These are phyloP conservation scores for Aphelocoma californica DNA, from an alignment of 2,797 vertebrate genomes.

Conservation along the genomic window DNA sequence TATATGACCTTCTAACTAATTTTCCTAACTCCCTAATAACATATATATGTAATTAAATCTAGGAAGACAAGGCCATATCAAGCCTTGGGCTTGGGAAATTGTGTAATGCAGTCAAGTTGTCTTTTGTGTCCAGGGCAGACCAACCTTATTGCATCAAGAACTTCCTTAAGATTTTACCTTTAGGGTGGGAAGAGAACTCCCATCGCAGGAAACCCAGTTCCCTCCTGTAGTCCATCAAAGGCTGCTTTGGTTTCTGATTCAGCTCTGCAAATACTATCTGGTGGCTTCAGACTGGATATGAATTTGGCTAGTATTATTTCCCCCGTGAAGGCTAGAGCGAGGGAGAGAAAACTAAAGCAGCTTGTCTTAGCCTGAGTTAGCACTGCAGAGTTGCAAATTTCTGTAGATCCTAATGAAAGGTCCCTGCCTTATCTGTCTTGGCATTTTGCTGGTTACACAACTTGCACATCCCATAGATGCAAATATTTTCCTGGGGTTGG, in stretches of 20 bases:
- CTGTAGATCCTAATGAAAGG: neutral
- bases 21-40: neutral
- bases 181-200: neutral
- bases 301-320: neutral
- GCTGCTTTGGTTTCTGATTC: neutral
- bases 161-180: neutral
- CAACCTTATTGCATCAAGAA: neutral
- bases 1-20: neutral
- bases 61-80: neutral
- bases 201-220: neutral
- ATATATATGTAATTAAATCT: neutral
- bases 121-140: neutral
- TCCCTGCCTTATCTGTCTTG: constrained; percentile 2
- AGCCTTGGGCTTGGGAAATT: neutral
- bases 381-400: accelerated
- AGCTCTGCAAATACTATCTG: neutral
- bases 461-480: neutral
- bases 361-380: constrained; percentile 6
- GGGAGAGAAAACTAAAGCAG: constrained; percentile 8
- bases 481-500: constrained; percentile 16
- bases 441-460: constrained; percentile 8
- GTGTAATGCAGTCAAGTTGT: neutral
- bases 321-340: neutral
- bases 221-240: neutral
- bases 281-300: neutral